Conservation (phyloP, 1,140 invertebrate genomes). For the Drosophila tropicalis region DNA sequence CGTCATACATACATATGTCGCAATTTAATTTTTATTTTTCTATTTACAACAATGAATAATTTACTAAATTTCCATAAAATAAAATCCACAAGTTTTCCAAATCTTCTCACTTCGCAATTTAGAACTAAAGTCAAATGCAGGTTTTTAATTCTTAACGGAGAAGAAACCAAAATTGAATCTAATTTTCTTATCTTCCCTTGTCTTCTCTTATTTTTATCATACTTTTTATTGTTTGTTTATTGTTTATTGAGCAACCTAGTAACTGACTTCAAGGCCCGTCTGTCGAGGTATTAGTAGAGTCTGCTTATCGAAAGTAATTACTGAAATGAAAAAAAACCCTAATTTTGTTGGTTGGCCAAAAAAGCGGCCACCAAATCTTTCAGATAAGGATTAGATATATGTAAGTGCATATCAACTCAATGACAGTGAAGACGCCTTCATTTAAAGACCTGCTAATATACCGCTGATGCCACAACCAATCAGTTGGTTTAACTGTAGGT, state of each 20-base stretch:
- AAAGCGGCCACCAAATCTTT: neutral
- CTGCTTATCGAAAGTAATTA: constrained; percentile 2
- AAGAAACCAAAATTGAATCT: neutral
- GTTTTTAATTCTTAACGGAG: neutral
- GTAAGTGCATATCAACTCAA: too few species aligned
- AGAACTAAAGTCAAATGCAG: too few species aligned
- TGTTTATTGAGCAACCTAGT: constrained; percentile 2
- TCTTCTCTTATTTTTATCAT: neutral
- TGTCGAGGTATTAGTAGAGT: neutral
- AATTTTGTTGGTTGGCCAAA: neutral
- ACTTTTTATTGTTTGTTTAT: neutral
- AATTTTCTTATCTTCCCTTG: neutral
- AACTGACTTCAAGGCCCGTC: neutral
- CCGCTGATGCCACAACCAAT: too few species aligned
- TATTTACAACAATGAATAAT: neutral
- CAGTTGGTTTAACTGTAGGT: too few species aligned
- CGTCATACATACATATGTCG: constrained; percentile 5
- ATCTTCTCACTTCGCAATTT: too few species aligned
- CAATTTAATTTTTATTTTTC: neutral
- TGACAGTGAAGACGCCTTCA: too few species aligned
- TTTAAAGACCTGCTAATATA: too few species aligned
- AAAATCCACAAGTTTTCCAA: neutral
- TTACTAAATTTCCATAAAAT: neutral
- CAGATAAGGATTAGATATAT: neutral
- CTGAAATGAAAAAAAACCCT: neutral